Base-by-base conservation (phyloP, 2,888 invertebrate species). In the Volucella zonaria region DNA sequence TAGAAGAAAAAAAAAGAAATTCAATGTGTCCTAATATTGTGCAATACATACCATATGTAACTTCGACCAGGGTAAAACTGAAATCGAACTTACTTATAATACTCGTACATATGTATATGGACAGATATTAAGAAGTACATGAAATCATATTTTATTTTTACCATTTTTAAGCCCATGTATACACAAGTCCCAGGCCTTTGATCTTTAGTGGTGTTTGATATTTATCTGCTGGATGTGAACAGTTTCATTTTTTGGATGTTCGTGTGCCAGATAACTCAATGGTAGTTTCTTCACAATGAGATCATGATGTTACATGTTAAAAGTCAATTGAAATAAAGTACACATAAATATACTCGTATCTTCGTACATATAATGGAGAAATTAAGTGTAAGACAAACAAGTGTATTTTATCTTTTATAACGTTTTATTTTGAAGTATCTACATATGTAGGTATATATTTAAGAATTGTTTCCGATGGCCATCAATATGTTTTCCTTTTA, bases 141-240 rank as follows among this genome's bases (percentile, higher is more conserved):
- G 31, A 45, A 78, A 82, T 82, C 73, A 82, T 78, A 82, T 82
- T 73, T 79, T 82, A 79, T 82, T 82, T 74, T 74, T 79, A 68
- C 74, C 74, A 79, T 67, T 14, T 43, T 73, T 66, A 47, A 77
- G 49, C 56, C 61, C 58, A 77, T 71, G 61, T 79, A 58, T 59
- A 43, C 61, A 68, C 43, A 73, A 52, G 38, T 67, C 61, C 54
- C 54, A 51, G 51, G 56, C 71, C 54, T 59, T 61, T 61, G 71
- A 64, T 68, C 66, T 82, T 56, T 77, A 49, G 54, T 73, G 73
- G 61, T 54, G 49, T 77, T 54, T 18, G 59, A 62, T 11, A 45
- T 62, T 45, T 62, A 67, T 62, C 62, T 62, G 52, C 56, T 18
- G 40, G 62, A 75, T 54, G 80, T 51, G 75, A 80, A 54, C 49